These are phyloP conservation scores for Neodon shergylaensis DNA, from an alignment of 2,113 vertebrate genomes.

Conservation along the genomic window DNA sequence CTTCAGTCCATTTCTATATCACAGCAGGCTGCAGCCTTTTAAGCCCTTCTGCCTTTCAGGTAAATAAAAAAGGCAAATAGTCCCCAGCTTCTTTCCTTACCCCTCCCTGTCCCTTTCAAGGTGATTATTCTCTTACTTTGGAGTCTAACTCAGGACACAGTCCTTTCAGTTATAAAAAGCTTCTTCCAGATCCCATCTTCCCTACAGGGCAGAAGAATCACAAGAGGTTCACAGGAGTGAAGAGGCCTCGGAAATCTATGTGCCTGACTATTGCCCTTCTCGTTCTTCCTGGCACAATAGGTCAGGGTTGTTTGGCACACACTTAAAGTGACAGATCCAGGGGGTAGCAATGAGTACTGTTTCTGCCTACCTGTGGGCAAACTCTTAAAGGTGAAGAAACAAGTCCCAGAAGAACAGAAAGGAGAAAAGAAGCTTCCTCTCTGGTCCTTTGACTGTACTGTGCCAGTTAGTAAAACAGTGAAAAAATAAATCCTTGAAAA, in stretches of 20 bases:
- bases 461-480: constrained; percentile 1
- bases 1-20: constrained; percentile 49
- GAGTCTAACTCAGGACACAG: constrained; percentile 23
- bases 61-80: constrained; percentile 67
- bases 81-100: background rate
- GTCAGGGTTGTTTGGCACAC: background rate
- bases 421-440: background rate
- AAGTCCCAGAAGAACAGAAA: constrained; percentile 24
- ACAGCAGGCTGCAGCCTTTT: constrained; percentile 33
- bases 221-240: constrained; percentile 26
- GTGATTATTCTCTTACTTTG: constrained; percentile 40
- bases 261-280: background rate
- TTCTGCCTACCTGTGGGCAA: background rate
- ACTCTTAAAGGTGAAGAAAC: constrained; percentile 21
- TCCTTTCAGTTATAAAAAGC: constrained; percentile 62
- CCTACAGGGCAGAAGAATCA: constrained; percentile 30
- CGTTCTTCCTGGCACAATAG: constrained; percentile 42
- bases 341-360: background rate
- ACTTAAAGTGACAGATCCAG: background rate
- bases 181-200: constrained; percentile 33
- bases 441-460: background rate
- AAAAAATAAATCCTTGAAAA: background rate
- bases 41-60: background rate
- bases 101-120: constrained; percentile 17
- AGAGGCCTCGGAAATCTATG: constrained; percentile 26